phyloP scores from a whole-genome alignment of 1,140 invertebrate species.

The Panagrolaimus sp. region DNA sequence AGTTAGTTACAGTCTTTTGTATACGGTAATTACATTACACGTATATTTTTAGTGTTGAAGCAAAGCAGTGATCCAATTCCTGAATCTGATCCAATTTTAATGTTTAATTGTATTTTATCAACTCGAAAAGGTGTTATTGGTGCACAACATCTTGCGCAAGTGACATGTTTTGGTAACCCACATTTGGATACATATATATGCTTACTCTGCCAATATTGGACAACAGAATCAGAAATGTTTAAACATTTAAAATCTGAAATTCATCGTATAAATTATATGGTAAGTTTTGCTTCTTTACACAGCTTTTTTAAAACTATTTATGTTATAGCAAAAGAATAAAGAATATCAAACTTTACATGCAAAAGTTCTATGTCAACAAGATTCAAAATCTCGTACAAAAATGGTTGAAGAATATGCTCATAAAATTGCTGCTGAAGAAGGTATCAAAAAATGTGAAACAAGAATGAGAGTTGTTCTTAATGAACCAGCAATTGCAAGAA shows the following conservation, averaged over 20 bases:
- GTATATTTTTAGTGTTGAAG: conserved; percentile 21
- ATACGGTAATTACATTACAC: background rate
- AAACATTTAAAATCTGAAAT: conserved; percentile 20
- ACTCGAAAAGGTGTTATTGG: conserved; percentile 25
- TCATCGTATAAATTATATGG: conserved; percentile 26
- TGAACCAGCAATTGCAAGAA: conserved; percentile 8
- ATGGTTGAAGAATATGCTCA: conserved; percentile 8
- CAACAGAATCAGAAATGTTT: conserved; percentile 28
- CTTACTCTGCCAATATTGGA: conserved; percentile 25
- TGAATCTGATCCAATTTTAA: conserved; percentile 14
- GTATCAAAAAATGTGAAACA: conserved; percentile 14
- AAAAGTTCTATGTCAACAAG: background rate
- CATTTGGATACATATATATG: conserved; percentile 30
- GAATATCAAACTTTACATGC: conserved; percentile 24
- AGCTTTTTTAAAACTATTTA: too few species aligned
- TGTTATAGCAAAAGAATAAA: conserved; percentile 11
- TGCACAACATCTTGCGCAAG: conserved; percentile 17
- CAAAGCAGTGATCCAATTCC: conserved; percentile 25
- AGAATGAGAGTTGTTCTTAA: conserved; percentile 31
- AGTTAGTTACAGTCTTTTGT: background rate
- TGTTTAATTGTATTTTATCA: conserved; percentile 24
- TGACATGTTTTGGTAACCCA: conserved; percentile 23
- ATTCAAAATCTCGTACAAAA: conserved; percentile 16
- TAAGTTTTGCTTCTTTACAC: too few species aligned
- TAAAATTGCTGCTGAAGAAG: conserved; percentile 19